These are phyloP conservation scores for Druon quercuslanigerum DNA, from an alignment of 1,140 invertebrate species.

Conservation along the genomic window DNA sequence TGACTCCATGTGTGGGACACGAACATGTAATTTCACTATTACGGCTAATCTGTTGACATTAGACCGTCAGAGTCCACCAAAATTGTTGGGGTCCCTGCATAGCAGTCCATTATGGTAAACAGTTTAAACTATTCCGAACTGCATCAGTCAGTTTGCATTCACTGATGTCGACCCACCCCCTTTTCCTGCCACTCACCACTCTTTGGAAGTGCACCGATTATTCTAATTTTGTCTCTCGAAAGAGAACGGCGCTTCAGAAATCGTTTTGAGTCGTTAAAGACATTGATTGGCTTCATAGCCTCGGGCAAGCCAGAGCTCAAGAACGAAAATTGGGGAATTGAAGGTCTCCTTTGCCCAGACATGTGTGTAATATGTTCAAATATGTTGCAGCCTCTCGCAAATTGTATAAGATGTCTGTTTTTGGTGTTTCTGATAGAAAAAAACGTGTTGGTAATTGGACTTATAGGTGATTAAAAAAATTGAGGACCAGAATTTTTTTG, in stretches of 20 bases:
- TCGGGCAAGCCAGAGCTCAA: neutral
- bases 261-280: constrained; percentile 16
- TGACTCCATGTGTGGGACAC: constrained; percentile 61
- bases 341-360: too few relatives aligned
- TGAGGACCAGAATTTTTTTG: too few relatives aligned
- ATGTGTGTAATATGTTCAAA: too few relatives aligned
- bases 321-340: constrained; percentile 7
- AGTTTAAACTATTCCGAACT: constrained; percentile 63
- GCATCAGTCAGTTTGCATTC: constrained; percentile 19
- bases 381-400: too few relatives aligned
- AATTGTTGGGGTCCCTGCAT: constrained; percentile 59
- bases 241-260: constrained; percentile 5
- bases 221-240: constrained; percentile 46
- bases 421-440: too few relatives aligned
- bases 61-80: constrained; percentile 58
- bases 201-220: constrained; percentile 33
- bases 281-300: constrained; percentile 8
- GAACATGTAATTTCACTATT: constrained; percentile 75
- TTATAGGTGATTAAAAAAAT: too few relatives aligned
- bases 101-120: constrained; percentile 69
- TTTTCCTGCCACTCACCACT: neutral
- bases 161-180: neutral
- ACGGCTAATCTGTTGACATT: constrained; percentile 76
- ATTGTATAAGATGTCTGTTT: too few relatives aligned
- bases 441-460: too few relatives aligned